Evolutionary conservation across 2,113 vertebrate species (phyloP).

Genomic region (Cacatua alba): DNA sequence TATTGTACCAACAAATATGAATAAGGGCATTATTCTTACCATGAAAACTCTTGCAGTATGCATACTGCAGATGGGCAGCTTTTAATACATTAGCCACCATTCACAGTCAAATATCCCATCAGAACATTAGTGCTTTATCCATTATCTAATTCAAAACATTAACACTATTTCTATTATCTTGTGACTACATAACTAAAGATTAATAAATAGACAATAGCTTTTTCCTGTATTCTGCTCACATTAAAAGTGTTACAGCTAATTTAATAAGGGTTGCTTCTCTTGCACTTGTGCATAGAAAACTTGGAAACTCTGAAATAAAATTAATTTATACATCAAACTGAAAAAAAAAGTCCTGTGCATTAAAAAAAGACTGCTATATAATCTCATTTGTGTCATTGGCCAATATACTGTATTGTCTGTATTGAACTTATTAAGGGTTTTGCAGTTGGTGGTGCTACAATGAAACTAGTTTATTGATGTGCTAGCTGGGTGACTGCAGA

Average conservation of each 20-base stretch:
- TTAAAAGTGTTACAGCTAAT: background rate
- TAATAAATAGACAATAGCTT: background rate
- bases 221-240: background rate
- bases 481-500: constrained; percentile 10
- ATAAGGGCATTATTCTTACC: background rate
- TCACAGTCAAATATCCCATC: background rate
- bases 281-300: constrained; percentile 31
- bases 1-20: constrained; percentile 45
- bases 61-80: background rate
- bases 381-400: constrained; percentile 42
- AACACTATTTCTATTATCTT: background rate
- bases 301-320: constrained; percentile 37
- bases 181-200: background rate
- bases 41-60: background rate
- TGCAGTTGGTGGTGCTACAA: constrained; percentile 40
- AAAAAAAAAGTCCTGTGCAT: background rate
- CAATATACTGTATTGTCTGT: constrained; percentile 29
- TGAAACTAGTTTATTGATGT: constrained; percentile 47
- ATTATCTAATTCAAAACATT: background rate
- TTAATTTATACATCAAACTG: background rate
- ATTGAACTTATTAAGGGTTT: constrained; percentile 45
- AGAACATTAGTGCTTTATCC: background rate
- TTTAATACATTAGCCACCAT: background rate
- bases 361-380: constrained; percentile 2
- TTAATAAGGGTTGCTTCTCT: constrained; percentile 10